phyloP scores from a whole-genome alignment of 2,888 invertebrate genomes.

The Bugula neritina region DNA sequence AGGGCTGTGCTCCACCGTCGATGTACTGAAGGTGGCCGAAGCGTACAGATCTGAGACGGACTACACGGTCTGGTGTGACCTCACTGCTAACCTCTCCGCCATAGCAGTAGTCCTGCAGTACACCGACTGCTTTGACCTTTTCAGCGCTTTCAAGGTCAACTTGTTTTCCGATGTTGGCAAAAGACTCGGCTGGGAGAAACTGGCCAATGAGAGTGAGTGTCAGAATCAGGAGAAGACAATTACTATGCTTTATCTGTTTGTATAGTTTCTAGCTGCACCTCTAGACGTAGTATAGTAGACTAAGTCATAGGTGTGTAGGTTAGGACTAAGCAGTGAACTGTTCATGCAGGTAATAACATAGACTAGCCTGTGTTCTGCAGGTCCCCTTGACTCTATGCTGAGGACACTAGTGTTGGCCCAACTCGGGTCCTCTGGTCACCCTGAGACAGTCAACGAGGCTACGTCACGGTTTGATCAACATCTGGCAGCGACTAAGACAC shows the following conservation, averaged over 20 bases:
- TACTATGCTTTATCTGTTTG: too few relatives aligned
- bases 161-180: constrained; percentile 68
- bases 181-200: constrained; percentile 78
- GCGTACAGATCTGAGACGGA: constrained; percentile 80
- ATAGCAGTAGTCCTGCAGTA: constrained; percentile 72
- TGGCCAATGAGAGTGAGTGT: constrained; percentile 67
- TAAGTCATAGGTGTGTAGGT: too few relatives aligned
- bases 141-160: constrained; percentile 69
- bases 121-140: constrained; percentile 68
- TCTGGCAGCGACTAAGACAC: constrained; percentile 42
- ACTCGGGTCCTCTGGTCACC: constrained; percentile 74
- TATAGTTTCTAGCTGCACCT: too few relatives aligned
- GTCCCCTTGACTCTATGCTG: constrained; percentile 75
- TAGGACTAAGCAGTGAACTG: too few relatives aligned
- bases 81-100: constrained; percentile 65
- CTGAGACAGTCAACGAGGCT: constrained; percentile 72
- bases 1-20: constrained; percentile 71
- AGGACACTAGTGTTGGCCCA: constrained; percentile 76
- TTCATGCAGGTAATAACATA: too few relatives aligned
- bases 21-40: constrained; percentile 75
- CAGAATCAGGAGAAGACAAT: too few relatives aligned
- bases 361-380: too few relatives aligned
- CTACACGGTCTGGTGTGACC: constrained; percentile 81
- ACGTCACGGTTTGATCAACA: constrained; percentile 66
- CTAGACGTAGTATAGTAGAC: too few relatives aligned